Conservation (phyloP, 1,140 invertebrate genomes). For the Patella vulgata region DNA sequence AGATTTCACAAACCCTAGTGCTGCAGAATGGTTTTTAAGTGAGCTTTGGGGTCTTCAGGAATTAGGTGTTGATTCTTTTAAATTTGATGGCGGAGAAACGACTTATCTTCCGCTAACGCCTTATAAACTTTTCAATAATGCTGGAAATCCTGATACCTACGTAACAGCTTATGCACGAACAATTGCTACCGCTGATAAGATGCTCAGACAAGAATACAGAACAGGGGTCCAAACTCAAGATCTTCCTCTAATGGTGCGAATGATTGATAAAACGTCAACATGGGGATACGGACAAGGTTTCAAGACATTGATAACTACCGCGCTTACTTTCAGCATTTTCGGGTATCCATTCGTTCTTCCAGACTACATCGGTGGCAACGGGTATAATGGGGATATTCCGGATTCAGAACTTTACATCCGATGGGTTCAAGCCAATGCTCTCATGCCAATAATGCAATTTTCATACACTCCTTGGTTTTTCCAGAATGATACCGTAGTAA, state of each 20-base stretch:
- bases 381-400: constrained; percentile 66
- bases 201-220: constrained; percentile 69
- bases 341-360: constrained; percentile 88
- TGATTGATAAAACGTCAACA: constrained; percentile 86
- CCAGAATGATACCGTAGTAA: constrained; percentile 73
- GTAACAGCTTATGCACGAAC: constrained; percentile 27
- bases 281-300: constrained; percentile 83
- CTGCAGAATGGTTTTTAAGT: constrained; percentile 75
- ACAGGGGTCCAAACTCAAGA: constrained; percentile 82
- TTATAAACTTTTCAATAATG: constrained; percentile 41
- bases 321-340: constrained; percentile 84
- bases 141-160: constrained; percentile 34
- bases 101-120: constrained; percentile 31
- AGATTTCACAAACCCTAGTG: constrained; percentile 73
- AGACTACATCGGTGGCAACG: constrained; percentile 94
- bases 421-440: constrained; percentile 87
- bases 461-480: constrained; percentile 90
- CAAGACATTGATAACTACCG: constrained; percentile 76
- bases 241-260: constrained; percentile 82
- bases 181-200: constrained; percentile 5
- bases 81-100: constrained; percentile 85
- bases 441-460: constrained; percentile 89
- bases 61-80: constrained; percentile 77
- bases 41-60: constrained; percentile 72
- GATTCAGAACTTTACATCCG: constrained; percentile 85